Evolutionary conservation across 2,888 invertebrate species (phyloP).

Genomic region (Minunthozetes semirufus): DNA sequence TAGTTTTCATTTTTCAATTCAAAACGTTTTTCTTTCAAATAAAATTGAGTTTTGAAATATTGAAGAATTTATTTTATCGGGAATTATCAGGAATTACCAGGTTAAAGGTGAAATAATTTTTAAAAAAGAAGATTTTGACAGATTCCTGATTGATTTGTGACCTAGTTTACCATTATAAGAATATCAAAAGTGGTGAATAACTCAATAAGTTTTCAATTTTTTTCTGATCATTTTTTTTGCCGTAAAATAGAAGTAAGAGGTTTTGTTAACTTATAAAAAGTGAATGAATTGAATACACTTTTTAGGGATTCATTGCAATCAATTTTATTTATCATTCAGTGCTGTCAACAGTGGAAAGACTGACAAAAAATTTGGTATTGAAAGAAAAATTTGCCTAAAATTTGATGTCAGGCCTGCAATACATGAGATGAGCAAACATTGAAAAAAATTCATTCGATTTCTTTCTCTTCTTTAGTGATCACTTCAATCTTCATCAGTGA

Average conservation of each 20-base stretch:
- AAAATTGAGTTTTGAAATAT: neutral
- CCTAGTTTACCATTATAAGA: too few species aligned
- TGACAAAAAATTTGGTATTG: neutral
- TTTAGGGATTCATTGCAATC: constrained; percentile 6
- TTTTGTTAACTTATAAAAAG: neutral
- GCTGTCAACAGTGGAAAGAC: constrained; percentile 4
- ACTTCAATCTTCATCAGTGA: neutral
- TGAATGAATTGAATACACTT: neutral
- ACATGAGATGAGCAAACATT: neutral
- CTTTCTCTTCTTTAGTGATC: neutral
- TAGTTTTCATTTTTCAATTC: neutral
- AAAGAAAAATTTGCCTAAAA: neutral
- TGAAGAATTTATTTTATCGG: neutral
- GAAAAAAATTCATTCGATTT: neutral
- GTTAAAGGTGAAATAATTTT: too few species aligned
- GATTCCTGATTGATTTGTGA: too few species aligned
- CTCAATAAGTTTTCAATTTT: neutral
- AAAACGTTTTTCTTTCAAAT: neutral
- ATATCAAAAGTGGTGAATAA: too few species aligned
- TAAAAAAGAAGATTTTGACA: too few species aligned
- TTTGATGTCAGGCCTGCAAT: neutral
- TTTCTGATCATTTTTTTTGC: neutral
- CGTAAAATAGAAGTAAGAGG: neutral
- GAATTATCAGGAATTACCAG: too few species aligned
- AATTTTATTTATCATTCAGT: constrained; percentile 19